Evolutionary conservation across 92 coral and sea anemone species (phyloP).

Genomic region (Heliopora coerulea): DNA sequence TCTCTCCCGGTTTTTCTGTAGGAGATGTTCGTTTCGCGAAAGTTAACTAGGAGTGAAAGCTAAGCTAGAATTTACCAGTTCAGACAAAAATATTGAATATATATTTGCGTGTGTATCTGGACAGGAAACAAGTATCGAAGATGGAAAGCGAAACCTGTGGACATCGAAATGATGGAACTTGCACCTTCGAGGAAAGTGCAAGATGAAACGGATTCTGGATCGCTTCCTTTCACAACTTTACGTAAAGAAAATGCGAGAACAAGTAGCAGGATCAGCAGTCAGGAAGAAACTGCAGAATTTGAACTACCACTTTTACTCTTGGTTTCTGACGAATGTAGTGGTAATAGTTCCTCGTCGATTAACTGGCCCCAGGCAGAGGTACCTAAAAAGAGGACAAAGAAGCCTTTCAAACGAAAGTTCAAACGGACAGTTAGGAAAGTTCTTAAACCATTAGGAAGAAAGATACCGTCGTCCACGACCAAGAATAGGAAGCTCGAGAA

Average conservation of each 20-base stretch:
- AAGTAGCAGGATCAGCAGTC: background rate
- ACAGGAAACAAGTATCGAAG: background rate
- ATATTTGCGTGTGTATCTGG: background rate
- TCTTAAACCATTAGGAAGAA: background rate
- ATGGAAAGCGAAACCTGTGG: background rate
- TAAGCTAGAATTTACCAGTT: too few species aligned
- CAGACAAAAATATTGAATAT: too few species aligned
- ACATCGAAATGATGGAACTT: slow-evolving; percentile 25
- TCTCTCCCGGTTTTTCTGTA: too few species aligned
- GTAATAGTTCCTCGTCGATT: background rate
- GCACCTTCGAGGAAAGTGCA: background rate
- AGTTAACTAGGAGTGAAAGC: too few species aligned
- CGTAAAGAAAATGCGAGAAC: background rate
- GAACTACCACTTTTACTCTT: background rate
- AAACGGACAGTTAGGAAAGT: slow-evolving; percentile 15
- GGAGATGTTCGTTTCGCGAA: too few species aligned
- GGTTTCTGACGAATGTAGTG: background rate
- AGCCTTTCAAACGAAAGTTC: slow-evolving; percentile 6
- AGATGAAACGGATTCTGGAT: background rate
- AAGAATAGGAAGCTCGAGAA: background rate
- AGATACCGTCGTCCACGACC: background rate
- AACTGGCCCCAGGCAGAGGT: background rate
- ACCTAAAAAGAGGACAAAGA: background rate
- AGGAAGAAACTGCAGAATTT: background rate
- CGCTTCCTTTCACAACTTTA: background rate